Percentiles rank a stretch among this genome's conserved stretches.
Conservation (phyloP, 2,888 invertebrate genomes). For the Apodemia mormo region DNA sequence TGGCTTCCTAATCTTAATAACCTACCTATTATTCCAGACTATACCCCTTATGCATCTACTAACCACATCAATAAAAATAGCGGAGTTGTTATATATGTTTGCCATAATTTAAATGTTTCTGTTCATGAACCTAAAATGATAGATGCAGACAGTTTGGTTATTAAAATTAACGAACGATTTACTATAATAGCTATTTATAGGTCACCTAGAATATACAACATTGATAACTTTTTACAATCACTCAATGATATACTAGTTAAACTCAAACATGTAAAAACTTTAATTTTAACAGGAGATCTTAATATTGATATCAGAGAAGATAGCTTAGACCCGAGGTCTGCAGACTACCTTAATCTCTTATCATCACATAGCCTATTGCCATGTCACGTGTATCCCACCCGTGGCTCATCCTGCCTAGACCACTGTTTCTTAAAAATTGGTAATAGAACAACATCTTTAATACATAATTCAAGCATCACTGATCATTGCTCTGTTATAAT, state of each 20-base stretch:
- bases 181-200: conserved; percentile 24
- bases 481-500: conserved; percentile 23
- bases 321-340: conserved; percentile 1
- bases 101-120: not conserved
- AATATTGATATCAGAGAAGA: conserved; percentile 23
- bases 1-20: not conserved
- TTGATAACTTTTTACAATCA: conserved; percentile 19
- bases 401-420: conserved; percentile 26
- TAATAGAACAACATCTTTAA: conserved; percentile 1
- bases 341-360: conserved; percentile 24
- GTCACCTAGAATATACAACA: conserved; percentile 21
- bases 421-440: conserved; percentile 23
- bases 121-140: conserved; percentile 19
- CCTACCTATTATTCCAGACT: not conserved
- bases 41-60: not conserved
- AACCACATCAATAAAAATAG: conserved; percentile 24
- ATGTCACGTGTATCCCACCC: conserved; percentile 23
- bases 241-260: conserved; percentile 2
- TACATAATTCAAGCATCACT: conserved; percentile 26
- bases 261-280: conserved; percentile 5
- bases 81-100: conserved; percentile 25
- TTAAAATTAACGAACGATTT: conserved; percentile 2
- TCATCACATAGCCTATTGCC: conserved; percentile 24
- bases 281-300: conserved; percentile 24
- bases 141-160: conserved; percentile 23